These are phyloP conservation scores for Poeciliopsis turrubarensis DNA, from an alignment of 2,113 vertebrate species.

Conservation along the genomic window DNA sequence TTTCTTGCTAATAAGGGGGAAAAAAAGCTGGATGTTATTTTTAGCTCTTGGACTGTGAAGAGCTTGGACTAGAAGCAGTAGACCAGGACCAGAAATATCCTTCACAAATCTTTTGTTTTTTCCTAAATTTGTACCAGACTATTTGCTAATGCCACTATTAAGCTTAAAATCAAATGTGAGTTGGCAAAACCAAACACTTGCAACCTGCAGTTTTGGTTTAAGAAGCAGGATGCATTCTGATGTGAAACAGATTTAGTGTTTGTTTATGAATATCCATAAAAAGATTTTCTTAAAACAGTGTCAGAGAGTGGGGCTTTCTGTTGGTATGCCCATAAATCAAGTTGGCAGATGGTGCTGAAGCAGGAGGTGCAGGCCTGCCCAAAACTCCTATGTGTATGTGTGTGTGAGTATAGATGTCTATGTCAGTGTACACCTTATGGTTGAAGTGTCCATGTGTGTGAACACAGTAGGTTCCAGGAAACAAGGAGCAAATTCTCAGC, in stretches of 20 bases:
- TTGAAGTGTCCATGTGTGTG: constrained; percentile 2
- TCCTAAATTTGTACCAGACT: not conserved
- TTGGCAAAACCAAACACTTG: not conserved
- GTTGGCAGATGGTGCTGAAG: constrained; percentile 57
- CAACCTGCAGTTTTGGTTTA: not conserved
- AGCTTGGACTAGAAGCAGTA: too few relatives aligned
- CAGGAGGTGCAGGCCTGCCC: constrained; percentile 48
- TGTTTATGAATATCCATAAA: not conserved
- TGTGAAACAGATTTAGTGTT: not conserved
- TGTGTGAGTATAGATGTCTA: constrained; percentile 12
- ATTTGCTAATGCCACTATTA: not conserved
- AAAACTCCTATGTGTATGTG: constrained; percentile 23
- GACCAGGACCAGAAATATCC: not conserved
- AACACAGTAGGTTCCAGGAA: constrained; percentile 61
- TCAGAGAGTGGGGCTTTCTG: not conserved
- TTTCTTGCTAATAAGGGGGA: too few relatives aligned
- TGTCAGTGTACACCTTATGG: constrained; percentile 8
- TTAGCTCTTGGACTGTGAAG: too few relatives aligned
- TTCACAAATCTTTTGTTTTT: not conserved
- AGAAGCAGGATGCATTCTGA: not conserved
- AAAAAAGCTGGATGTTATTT: too few relatives aligned
- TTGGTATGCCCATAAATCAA: constrained; percentile 30
- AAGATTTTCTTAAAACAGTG: not conserved
- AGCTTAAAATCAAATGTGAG: not conserved
- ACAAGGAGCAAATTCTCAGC: constrained; percentile 47